Percentiles rank a stretch among this genome's conserved stretches.
Conservation (phyloP, 1,140 invertebrate genomes). For the Drosophila ercepeae region DNA sequence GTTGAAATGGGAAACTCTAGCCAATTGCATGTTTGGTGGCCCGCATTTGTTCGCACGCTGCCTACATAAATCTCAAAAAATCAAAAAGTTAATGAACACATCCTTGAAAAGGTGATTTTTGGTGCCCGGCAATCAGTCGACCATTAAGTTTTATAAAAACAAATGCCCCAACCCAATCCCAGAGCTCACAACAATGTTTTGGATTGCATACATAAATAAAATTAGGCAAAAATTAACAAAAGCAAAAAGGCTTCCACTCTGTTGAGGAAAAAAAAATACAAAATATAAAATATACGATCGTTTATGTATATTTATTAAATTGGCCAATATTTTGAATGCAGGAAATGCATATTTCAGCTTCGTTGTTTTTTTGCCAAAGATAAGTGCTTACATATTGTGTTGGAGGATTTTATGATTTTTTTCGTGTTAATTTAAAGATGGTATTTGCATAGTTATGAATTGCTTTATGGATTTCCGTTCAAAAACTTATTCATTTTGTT, state of each 20-base stretch:
- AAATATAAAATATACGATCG: slow-evolving; percentile 13
- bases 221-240: slow-evolving; percentile 53
- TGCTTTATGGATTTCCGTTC: slow-evolving; percentile 20
- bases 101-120: slow-evolving; percentile 53
- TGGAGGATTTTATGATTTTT: slow-evolving; percentile 4
- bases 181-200: slow-evolving; percentile 36
- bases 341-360: slow-evolving; percentile 4
- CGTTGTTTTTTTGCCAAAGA: not conserved
- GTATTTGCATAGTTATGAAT: slow-evolving; percentile 44
- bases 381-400: slow-evolving; percentile 4
- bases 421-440: slow-evolving; percentile 23
- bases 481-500: not conserved
- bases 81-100: slow-evolving; percentile 59
- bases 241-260: slow-evolving; percentile 13
- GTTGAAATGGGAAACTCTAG: slow-evolving; percentile 3
- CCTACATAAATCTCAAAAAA: slow-evolving; percentile 53
- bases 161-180: slow-evolving; percentile 45
- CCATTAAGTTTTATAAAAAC: slow-evolving; percentile 68
- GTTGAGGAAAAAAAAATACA: slow-evolving; percentile 9
- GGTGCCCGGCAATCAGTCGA: slow-evolving; percentile 50
- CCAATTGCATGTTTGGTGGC: slow-evolving; percentile 17
- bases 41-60: slow-evolving; percentile 60
- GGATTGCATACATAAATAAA: slow-evolving; percentile 74
- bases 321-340: slow-evolving; percentile 9
- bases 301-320: slow-evolving; percentile 19